These are phyloP conservation scores for Torymus auratus DNA, from an alignment of 2,888 invertebrate species.

Conservation along the genomic window DNA sequence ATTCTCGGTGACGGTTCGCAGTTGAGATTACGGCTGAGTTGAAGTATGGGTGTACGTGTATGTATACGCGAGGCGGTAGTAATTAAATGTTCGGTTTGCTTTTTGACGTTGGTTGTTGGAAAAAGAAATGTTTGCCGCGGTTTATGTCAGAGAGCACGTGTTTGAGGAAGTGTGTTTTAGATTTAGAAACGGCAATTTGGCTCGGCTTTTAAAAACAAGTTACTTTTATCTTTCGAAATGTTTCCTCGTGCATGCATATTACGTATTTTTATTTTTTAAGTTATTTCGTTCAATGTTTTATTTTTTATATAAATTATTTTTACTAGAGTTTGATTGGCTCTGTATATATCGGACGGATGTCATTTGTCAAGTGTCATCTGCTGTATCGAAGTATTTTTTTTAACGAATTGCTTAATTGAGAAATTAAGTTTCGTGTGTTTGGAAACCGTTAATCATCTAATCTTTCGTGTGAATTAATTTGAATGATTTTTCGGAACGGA, in stretches of 20 bases:
- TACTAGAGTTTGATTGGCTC: no score
- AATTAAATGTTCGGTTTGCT: no score
- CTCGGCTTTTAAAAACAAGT: background rate
- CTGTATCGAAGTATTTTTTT: background rate
- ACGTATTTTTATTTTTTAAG: background rate
- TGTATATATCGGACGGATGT: no score
- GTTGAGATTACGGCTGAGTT: constrained; percentile 3
- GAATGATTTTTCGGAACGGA: constrained; percentile 5
- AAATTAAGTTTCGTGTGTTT: background rate
- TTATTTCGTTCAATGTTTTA: background rate
- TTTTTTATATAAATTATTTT: no score
- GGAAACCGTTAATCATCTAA: constrained; percentile 21
- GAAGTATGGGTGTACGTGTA: no score
- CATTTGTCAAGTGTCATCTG: no score
- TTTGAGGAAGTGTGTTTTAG: no score
- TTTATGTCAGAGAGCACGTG: no score
- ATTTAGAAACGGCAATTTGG: no score
- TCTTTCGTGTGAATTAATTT: constrained; percentile 18
- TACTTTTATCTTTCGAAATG: background rate
- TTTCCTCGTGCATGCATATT: background rate
- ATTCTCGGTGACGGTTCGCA: background rate
- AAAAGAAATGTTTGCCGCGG: no score
- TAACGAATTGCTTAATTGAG: background rate
- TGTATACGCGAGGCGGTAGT: no score
- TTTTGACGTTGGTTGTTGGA: no score